Conservation (phyloP, 2,113 vertebrate species). For the Prionailurus viverrinus region DNA sequence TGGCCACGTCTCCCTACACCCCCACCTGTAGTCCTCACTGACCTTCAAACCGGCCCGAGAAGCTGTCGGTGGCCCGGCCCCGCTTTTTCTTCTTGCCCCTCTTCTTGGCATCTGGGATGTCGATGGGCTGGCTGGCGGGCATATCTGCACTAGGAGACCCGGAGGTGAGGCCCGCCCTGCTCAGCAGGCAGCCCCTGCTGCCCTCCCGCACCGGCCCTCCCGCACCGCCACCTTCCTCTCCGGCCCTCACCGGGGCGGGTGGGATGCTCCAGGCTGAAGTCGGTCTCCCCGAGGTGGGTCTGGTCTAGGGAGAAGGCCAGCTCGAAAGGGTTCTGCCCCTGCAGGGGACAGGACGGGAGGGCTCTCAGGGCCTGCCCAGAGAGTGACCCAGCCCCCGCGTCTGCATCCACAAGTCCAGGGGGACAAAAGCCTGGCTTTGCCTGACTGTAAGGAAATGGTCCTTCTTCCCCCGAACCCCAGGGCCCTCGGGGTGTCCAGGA, state of each 20-base stretch:
- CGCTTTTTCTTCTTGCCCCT: constrained; percentile 99
- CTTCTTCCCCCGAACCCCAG: neutral
- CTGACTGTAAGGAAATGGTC: neutral
- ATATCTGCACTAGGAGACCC: constrained; percentile 88
- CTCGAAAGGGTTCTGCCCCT: constrained; percentile 98
- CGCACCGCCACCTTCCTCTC: fast-evolving
- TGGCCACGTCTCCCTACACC: fast-evolving
- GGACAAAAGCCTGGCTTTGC: neutral
- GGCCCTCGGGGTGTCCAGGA: neutral
- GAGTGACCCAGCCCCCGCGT: neutral
- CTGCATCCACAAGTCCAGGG: neutral
- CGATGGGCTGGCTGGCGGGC: constrained; percentile 96
- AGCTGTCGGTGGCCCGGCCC: constrained; percentile 97
- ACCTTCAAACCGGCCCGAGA: constrained; percentile 98
- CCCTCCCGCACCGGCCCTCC: neutral
- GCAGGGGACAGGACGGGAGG: neutral
- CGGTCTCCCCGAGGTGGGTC: constrained; percentile 90
- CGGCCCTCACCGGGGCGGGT: constrained; percentile 91
- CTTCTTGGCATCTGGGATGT: constrained; percentile 98
- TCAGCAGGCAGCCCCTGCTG: neutral
- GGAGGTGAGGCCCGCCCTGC: neutral
- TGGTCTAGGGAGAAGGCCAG: constrained; percentile 92
- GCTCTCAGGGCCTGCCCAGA: neutral
- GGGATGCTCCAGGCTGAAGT: constrained; percentile 94
- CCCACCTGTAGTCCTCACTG: neutral